A percentile compares a stretch with the other conserved stretches of the same genome.
Evolutionary conservation across 2,113 vertebrate species (phyloP).

Genomic region (Hippocampus mohnikei): DNA sequence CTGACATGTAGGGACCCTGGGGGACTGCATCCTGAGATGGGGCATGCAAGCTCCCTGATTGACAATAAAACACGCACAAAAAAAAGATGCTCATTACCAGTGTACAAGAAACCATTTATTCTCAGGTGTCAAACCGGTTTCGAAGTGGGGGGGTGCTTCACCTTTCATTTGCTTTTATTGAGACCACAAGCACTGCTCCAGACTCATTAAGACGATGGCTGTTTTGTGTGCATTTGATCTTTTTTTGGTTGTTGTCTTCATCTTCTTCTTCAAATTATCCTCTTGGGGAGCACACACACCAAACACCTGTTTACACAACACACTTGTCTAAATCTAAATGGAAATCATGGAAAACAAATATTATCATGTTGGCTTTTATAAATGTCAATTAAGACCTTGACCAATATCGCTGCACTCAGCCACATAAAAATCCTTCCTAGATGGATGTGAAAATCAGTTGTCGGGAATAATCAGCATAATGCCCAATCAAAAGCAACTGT

Average conservation of each 20-base stretch:
- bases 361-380: slow-evolving; percentile 55
- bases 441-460: background rate
- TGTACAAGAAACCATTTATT: slow-evolving; percentile 9
- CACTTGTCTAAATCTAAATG: slow-evolving; percentile 55
- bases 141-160: slow-evolving; percentile 23
- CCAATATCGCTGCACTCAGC: background rate
- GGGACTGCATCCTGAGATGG: background rate
- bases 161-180: slow-evolving; percentile 37
- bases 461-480: background rate
- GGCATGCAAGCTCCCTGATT: background rate
- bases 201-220: slow-evolving; percentile 49
- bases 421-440: background rate
- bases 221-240: slow-evolving; percentile 33
- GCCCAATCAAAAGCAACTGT: background rate
- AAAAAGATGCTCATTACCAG: slow-evolving; percentile 7
- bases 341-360: slow-evolving; percentile 66
- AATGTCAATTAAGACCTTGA: slow-evolving; percentile 51
- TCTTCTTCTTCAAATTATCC: slow-evolving; percentile 1
- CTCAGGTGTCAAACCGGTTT: slow-evolving; percentile 1
- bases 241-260: background rate
- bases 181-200: slow-evolving; percentile 28
- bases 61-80: slow-evolving; percentile 14
- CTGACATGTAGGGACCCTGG: background rate
- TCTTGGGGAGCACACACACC: slow-evolving; percentile 28
- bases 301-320: slow-evolving; percentile 65